Percentiles rank a stretch among this genome's conserved stretches.
phyloP scores from a whole-genome alignment of 1,140 invertebrate species.

The Drosophila subpulchrella region DNA sequence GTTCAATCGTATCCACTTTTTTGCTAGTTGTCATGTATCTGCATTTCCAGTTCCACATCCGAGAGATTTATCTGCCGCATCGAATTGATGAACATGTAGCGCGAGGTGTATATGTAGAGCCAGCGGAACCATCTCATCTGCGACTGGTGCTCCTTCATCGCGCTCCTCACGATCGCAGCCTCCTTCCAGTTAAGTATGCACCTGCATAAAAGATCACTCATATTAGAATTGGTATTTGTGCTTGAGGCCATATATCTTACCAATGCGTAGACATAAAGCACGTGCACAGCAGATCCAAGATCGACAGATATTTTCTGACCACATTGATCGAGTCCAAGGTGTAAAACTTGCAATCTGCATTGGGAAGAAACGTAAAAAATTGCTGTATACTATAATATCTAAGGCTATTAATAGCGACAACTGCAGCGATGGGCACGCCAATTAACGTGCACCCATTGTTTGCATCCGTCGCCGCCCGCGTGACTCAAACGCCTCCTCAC shows the following conservation, averaged over 20 bases:
- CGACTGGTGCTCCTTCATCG: constrained; percentile 94
- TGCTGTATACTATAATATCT: constrained; percentile 48
- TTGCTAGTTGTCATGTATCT: constrained; percentile 87
- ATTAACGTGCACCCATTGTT: constrained; percentile 66
- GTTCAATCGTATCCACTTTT: constrained; percentile 26
- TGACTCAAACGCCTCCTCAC: constrained; percentile 83
- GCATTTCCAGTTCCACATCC: constrained; percentile 90
- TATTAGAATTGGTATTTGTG: not conserved
- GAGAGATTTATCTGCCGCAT: constrained; percentile 89
- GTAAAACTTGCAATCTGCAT: constrained; percentile 91
- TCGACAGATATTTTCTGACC: constrained; percentile 93
- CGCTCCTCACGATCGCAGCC: constrained; percentile 87
- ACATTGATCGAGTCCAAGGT: constrained; percentile 93
- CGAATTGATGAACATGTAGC: constrained; percentile 96
- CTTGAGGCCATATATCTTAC: constrained; percentile 84
- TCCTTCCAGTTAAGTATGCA: constrained; percentile 87
- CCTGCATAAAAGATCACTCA: constrained; percentile 76
- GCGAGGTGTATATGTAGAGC: constrained; percentile 95
- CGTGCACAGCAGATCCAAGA: constrained; percentile 93
- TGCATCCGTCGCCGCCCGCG: constrained; percentile 34
- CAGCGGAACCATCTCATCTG: constrained; percentile 97
- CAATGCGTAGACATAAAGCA: constrained; percentile 90
- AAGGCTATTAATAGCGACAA: constrained; percentile 62
- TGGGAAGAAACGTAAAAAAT: constrained; percentile 61
- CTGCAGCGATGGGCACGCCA: constrained; percentile 64